Percentiles rank a stretch among this genome's conserved stretches.
phyloP scores from a whole-genome alignment of 2,797 vertebrate genomes.

The Sciurus carolinensis region DNA sequence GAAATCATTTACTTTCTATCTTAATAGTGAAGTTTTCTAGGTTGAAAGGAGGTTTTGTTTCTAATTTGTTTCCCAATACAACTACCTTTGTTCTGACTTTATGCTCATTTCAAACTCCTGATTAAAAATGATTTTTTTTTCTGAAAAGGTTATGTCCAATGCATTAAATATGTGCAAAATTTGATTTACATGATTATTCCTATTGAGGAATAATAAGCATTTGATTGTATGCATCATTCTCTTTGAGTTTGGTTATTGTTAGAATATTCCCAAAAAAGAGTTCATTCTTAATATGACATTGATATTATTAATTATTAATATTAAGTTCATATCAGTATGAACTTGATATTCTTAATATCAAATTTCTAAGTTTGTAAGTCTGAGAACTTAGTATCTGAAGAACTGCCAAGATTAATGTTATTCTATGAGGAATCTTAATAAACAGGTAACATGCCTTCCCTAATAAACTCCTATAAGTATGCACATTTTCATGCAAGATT shows the following conservation, averaged over 20 bases:
- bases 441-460: no score
- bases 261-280: neutral
- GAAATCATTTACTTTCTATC: neutral
- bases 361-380: constrained; percentile 16
- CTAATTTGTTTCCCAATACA: neutral
- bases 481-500: constrained; percentile 10
- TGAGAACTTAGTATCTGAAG: constrained; percentile 17
- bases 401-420: constrained; percentile 11
- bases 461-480: neutral
- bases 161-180: neutral
- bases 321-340: no score
- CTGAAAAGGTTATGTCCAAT: neutral
- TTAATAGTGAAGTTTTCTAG: neutral
- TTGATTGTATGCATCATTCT: neutral
- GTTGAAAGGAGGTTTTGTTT: neutral
- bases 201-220: constrained; percentile 43
- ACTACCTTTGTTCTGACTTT: neutral
- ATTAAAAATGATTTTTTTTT: neutral
- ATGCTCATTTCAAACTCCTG: constrained; percentile 24
- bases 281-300: neutral
- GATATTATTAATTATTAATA: no score
- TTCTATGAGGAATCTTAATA: neutral
- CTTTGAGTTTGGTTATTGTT: constrained; percentile 5
- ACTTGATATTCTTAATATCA: neutral
- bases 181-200: constrained; percentile 5